phyloP scores from a whole-genome alignment of 2,888 invertebrate species.

The Netelia virgata region DNA sequence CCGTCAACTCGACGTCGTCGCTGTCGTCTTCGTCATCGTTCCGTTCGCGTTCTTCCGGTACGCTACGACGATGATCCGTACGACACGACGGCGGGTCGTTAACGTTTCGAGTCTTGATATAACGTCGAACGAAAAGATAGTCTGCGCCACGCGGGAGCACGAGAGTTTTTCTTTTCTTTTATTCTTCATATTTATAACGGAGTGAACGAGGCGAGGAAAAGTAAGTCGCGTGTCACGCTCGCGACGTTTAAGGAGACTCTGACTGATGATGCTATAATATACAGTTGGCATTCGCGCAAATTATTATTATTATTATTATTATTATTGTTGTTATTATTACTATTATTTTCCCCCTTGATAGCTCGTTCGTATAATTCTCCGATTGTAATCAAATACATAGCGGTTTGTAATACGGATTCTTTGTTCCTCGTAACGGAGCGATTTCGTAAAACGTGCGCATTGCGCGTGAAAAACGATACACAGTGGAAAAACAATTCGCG shows the following conservation, averaged over 20 bases:
- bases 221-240: slow-evolving; percentile 8
- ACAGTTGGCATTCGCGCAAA: slow-evolving; percentile 3
- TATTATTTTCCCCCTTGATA: background rate
- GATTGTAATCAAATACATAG: background rate
- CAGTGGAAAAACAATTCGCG: too few species aligned
- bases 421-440: too few species aligned
- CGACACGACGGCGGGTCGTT: slow-evolving; percentile 2
- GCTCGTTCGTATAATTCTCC: background rate
- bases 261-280: slow-evolving; percentile 26
- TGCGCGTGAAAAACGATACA: too few species aligned
- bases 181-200: slow-evolving; percentile 10
- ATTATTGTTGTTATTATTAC: too few species aligned
- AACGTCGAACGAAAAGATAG: slow-evolving; percentile 2
- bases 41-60: background rate
- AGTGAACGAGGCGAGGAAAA: slow-evolving; percentile 28
- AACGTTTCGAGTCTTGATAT: slow-evolving; percentile 15
- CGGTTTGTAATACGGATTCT: too few species aligned
- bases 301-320: background rate
- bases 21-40: background rate
- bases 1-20: slow-evolving; percentile 34
- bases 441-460: too few species aligned
- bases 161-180: background rate
- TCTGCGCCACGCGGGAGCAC: background rate
- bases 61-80: slow-evolving; percentile 10
- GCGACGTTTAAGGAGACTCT: background rate